Base-by-base conservation (phyloP, 2,888 invertebrate genomes). In the Agrotis puta region DNA sequence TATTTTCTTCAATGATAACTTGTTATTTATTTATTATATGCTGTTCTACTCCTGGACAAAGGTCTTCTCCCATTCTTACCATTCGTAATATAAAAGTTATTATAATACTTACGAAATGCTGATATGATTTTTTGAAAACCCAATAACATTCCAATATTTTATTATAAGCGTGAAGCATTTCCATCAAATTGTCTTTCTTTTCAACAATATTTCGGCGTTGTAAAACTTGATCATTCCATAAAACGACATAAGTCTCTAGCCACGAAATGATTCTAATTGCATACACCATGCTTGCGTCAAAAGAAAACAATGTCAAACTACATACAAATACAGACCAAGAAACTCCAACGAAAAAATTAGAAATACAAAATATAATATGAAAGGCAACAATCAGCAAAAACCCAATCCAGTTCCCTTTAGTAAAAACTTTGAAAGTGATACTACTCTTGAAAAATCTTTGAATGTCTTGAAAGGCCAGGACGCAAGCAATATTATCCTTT, bases 111-210 rank as follows among this genome's bases (percentile, higher is more conserved):
- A 48, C 61, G 47, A 27, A 61, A 4, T 14, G 27, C 61, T 61
- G 27, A 27, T 48, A 61, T n/a, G 47, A 16, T n/a, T 48, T 61
- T n/a, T 14, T 61, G 47, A 61, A 48, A n/a, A 27, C 7, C 27
- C 14, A n/a, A 48, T 61, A 61, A 61, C 61, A 61, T 61, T 61
- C n/a, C n/a, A 61, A 61, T 27, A 61, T 61, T 27, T 48, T 61
- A 9, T 48, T n/a, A n/a, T 61, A 20, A 48, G 47, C 14, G n/a
- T 48, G 27, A 13, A 48, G 48, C n/a, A 39, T 33, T 20, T 61
- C 9, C 61, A 39, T 14, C 5, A 57, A 39, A 57, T 56, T 20
- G 1, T 20, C 57, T 14, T 14, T 57, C 14, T 3, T 39, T 39
- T 57, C 20, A 57, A 39, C 20, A 20, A 1, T 16, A 9, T 48